A percentile compares a stretch with the other conserved stretches of the same genome.
Conservation (phyloP, 1,140 invertebrate species). For the Zaprionus africanus region DNA sequence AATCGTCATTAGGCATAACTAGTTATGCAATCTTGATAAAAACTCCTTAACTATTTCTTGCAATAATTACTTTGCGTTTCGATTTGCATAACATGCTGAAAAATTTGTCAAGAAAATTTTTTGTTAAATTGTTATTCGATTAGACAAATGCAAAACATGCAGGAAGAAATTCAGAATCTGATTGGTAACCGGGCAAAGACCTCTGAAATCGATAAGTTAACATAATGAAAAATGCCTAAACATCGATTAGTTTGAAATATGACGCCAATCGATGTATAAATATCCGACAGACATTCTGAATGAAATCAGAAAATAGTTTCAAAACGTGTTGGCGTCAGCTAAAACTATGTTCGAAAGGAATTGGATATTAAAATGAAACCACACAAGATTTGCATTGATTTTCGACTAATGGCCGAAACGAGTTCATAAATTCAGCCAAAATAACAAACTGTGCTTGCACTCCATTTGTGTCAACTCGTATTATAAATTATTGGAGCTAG, state of each 20-base stretch:
- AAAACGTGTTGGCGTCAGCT: conserved; percentile 4
- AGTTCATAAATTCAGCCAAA: conserved; percentile 20
- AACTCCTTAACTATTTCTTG: conserved; percentile 2
- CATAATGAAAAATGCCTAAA: conserved; percentile 9
- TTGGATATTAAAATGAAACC: background rate
- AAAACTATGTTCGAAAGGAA: conserved; percentile 13
- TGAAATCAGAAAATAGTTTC: background rate
- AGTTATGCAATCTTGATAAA: conserved; percentile 28
- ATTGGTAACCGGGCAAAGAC: conserved; percentile 8
- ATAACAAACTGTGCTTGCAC: conserved; percentile 8
- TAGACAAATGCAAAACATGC: conserved; percentile 13
- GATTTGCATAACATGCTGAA: conserved; percentile 39
- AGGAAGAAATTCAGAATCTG: conserved; percentile 16
- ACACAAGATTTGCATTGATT: conserved; percentile 24
- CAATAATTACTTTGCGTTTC: conserved; percentile 9
- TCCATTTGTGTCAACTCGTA: conserved; percentile 15
- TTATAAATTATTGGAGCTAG: conserved; percentile 1
- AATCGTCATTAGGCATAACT: conserved; percentile 27
- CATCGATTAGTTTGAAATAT: conserved; percentile 23
- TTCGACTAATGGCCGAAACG: conserved; percentile 20
- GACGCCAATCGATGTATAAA: conserved; percentile 7
- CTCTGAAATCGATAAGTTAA: background rate
- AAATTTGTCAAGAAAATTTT: conserved; percentile 5
- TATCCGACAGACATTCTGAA: background rate
- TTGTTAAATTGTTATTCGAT: background rate